Conservation (phyloP, 1,140 invertebrate genomes). For the Gonatopus flavifemur region DNA sequence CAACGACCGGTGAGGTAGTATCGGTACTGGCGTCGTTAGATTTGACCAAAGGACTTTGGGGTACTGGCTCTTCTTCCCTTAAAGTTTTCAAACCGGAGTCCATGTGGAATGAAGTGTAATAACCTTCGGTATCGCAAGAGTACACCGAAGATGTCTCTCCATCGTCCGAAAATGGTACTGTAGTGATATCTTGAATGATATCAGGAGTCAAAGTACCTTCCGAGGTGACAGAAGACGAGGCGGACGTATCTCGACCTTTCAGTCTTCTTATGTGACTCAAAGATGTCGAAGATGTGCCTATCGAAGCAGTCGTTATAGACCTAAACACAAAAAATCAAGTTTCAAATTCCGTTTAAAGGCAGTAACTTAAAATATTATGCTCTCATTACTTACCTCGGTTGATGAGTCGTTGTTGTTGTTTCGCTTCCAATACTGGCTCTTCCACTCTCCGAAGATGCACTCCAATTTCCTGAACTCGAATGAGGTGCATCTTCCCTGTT, state of each 20-base stretch:
- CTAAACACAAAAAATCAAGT: constrained; percentile 53
- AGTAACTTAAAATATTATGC: too few relatives aligned
- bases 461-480: constrained; percentile 93
- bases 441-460: constrained; percentile 85
- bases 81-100: constrained; percentile 89
- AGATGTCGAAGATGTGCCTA: constrained; percentile 51
- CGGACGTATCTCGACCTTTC: constrained; percentile 66
- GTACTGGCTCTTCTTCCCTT: constrained; percentile 71
- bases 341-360: constrained; percentile 49
- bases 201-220: constrained; percentile 84
- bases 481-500: constrained; percentile 70
- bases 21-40: constrained; percentile 57
- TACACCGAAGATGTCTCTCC: constrained; percentile 91
- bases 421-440: constrained; percentile 80
- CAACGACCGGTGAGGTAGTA: constrained; percentile 59
- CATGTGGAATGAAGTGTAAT: constrained; percentile 96
- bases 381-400: constrained; percentile 68
- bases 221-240: constrained; percentile 80
- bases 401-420: constrained; percentile 73
- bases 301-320: constrained; percentile 50
- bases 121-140: constrained; percentile 94
- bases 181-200: constrained; percentile 66
- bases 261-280: constrained; percentile 43
- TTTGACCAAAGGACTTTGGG: constrained; percentile 43
- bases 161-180: constrained; percentile 74